Evolutionary conservation across 1,140 invertebrate genomes (phyloP), one percentile per base, ranked within the genome.

Genomic region (Caenorhabditis inopinata): DNA sequence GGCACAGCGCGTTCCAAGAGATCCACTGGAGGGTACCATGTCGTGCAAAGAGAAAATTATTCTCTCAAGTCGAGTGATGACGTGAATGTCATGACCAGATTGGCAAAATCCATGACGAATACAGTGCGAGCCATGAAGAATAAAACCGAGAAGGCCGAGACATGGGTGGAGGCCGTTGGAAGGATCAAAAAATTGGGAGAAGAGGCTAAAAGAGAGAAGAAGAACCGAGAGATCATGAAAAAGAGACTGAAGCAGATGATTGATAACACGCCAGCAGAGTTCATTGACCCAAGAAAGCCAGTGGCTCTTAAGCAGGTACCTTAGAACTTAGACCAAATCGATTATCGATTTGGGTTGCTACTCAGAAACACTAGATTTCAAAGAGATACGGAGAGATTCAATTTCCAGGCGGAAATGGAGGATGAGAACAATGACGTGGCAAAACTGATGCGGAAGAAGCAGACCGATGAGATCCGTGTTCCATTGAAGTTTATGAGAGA

Each of bases 401-500:
- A 16, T 45, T 68, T 23, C 4, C 35, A 80, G 80, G 68, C 84
- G 11, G 80, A 83, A 35, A 49, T 58, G 48, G 58, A 78, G 32
- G 80, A 82, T 12, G 74, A 77, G 23, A 27, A 78, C 16, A 25
- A 25, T 18, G 73, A 68, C 21, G 47, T 76, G n/a, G 32, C 46
- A 29, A 82, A 82, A 23, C 21, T 75, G 47, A 74, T 62, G 47
- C 62, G 32, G n/a, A 78, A 78, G 48, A 53, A 83, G 76, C 32
- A 78, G 46, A 62, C 32, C n/a, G 76, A 83, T 21, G 82, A 78
- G 32, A 49, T 83, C 38, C 35, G 77, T 35, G 49, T 83, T 0
- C 82, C 82, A 42, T 53, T 81, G 21, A 73, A 83, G 14, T 51
- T 87, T 12, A 16, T 86, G n/a, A 79, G 87, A 16, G 80, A 87